Percentiles rank a stretch among this genome's conserved stretches.
Evolutionary conservation across 2,113 vertebrate species (phyloP).

Genomic region (Oncorhynchus nerka): DNA sequence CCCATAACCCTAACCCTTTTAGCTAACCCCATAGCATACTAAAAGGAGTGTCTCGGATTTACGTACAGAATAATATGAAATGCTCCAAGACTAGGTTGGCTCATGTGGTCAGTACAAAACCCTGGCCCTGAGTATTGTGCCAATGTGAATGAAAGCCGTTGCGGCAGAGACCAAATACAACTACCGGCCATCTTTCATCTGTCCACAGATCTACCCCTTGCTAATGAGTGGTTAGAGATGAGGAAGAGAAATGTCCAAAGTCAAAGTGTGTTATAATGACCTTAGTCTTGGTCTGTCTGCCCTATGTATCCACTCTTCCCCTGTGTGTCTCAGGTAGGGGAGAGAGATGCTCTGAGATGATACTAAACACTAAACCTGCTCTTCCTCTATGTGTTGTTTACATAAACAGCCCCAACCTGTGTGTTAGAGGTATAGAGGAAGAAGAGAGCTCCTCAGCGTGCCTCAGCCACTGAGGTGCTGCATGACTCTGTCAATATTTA

Average conservation of each 20-base stretch:
- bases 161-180: not conserved
- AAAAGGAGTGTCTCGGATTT: too few relatives aligned
- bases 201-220: not conserved
- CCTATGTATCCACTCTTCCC: not conserved
- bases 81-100: too few relatives aligned
- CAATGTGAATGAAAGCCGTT: not conserved
- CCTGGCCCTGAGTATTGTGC: too few relatives aligned
- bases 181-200: not conserved
- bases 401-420: conserved; percentile 28
- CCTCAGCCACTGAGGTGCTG: not conserved
- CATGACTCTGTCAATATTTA: conserved; percentile 52
- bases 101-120: too few relatives aligned
- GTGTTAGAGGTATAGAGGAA: conserved; percentile 17
- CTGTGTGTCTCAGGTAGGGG: not conserved
- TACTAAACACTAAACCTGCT: conserved; percentile 18
- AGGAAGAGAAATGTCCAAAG: not conserved
- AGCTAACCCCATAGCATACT: too few relatives aligned
- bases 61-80: too few relatives aligned
- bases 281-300: not conserved
- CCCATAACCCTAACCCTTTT: too few relatives aligned
- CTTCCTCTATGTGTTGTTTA: conserved; percentile 28
- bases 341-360: conserved; percentile 3
- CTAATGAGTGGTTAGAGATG: not conserved
- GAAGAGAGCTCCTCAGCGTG: not conserved
- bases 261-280: not conserved